Evolutionary conservation across 2,888 invertebrate species (phyloP), one percentile per base, ranked within the genome.

Genomic region (Watsonalla cultraria): DNA sequence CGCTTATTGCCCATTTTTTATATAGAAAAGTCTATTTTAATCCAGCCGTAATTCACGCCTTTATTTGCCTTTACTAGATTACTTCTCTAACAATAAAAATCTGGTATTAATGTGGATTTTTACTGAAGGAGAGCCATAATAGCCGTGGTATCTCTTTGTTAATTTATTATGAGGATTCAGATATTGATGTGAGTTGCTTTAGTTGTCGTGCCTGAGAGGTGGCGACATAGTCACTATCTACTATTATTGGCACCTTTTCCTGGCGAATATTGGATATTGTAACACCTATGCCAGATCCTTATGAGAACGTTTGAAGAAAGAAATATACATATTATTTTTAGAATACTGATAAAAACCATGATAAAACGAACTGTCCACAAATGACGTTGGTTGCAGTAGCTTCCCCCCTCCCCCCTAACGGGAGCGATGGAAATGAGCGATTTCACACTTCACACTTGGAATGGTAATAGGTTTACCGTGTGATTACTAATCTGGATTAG

Each of bases 1-100:
- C 73, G 68, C 76, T 80, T 80, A 82, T 80, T 78, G 78, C 74
- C 80, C 80, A 78, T 82, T 84, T 81, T 82, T 81, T 80, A 76
- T 76, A 76, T 71, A 72, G 77, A 74, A 79, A 77, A 73, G 72
- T 72, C 75, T 70, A 60, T 75, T 82, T 78, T 84, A 85, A 84
- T 84, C 83, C 84, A 65, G 72, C 72, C 70, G 73, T 82, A 82
- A 82, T 72, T 84, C 80, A 77, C 68, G 70, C 76, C 78, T 80
- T 83, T 85, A 80, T 86, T 83, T 78, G 79, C 77, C 42, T 42
- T 74, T 74, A 71, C 82, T 79, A 81, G 79, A 83, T 82, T 81
- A 81, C 66, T 64, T 67, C 66, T 70, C 66, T 70, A 74, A 79
- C 77, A 70, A 73, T 42, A 79, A 76, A 70, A 73, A 11, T 66